Evolutionary conservation across 2,113 vertebrate species (phyloP), one percentile per base, ranked within the genome.

Genomic region (Ceyx cyanopectus): DNA sequence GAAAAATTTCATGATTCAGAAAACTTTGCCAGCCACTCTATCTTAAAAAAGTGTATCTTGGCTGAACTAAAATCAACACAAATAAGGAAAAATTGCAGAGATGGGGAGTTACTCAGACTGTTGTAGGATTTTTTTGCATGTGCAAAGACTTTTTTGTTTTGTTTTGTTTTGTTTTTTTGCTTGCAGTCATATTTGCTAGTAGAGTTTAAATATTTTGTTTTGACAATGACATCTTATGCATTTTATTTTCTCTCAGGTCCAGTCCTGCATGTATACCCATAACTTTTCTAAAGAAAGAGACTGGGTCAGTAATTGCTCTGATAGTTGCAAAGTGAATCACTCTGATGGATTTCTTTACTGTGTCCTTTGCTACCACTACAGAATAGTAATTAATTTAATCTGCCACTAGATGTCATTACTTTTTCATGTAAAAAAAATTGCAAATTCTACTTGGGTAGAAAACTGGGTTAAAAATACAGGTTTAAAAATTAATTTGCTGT

Each of bases 341-440:
- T 41, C 20, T 51, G 24, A 87, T 81, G 37, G 11, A 92, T 84
- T 86, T 90, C 32, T 27, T 81, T 46, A n/a, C 8, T 50, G n/a
- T 29, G 17, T 62, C 46, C 56, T 54, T 88, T 32, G 26, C 5
- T 54, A 62, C 18, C 6, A 37, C 10, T 46, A 21, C 41, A 82
- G 17, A 70, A 20, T 9, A 51, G 73, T 51, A 77, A 85, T 41
- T 90, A 90, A 81, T 72, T 92, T 78, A 75, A 75, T 74, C 70
- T 81, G 85, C 96, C 97, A 96, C 96, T 97, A 97, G 97, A 90
- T 97, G 97, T 97, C 97, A 94, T 94, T 68, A 57, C 29, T 50
- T 97, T 97, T 96, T 97, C 94, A 90, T 84, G 90, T 46, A 96
- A 96, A 91, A 48, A 83, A 43, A 86, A 81, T 27, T 17, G 14